Conservation (phyloP, 2,113 vertebrate genomes). For the Bujurquina vittata region DNA sequence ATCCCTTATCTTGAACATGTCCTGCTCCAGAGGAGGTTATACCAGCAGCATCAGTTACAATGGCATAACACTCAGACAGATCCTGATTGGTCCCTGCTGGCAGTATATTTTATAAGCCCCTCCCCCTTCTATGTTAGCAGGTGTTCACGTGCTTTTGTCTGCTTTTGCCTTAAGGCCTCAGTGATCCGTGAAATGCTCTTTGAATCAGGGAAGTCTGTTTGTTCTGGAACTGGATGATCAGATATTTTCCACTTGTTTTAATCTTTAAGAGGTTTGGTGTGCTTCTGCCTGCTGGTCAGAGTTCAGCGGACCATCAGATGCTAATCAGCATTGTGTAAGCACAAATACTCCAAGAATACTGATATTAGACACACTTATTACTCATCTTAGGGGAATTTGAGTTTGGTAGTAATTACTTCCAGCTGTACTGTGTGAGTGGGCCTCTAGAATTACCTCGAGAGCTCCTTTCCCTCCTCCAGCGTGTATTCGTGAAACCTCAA, state of each 20-base stretch:
- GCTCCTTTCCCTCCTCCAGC: neutral
- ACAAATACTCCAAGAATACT: slow-evolving; percentile 5
- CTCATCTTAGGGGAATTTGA: slow-evolving; percentile 4
- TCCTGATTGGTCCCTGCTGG: too few relatives aligned
- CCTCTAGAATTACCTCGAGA: slow-evolving; percentile 17
- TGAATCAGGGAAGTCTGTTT: neutral
- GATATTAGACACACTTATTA: slow-evolving; percentile 7
- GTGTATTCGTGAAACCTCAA: slow-evolving; percentile 16
- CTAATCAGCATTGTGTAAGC: slow-evolving; percentile 25
- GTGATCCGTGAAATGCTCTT: neutral
- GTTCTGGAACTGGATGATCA: neutral
- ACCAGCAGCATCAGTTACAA: too few relatives aligned
- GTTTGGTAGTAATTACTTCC: slow-evolving; percentile 3
- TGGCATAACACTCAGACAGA: too few relatives aligned
- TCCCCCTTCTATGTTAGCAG: too few relatives aligned
- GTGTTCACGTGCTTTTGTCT: too few relatives aligned
- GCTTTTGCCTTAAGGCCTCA: neutral
- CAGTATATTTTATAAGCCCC: too few relatives aligned
- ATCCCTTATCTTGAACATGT: neutral
- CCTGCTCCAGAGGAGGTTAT: neutral
- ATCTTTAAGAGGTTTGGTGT: neutral
- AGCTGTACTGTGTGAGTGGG: neutral
- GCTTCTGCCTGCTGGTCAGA: neutral
- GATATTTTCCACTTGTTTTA: slow-evolving; percentile 21
- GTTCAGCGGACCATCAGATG: slow-evolving; percentile 54